Percentiles rank a stretch among this genome's conserved stretches.
phyloP scores from a whole-genome alignment of 2,797 vertebrate genomes.

The Selene dorsalis region DNA sequence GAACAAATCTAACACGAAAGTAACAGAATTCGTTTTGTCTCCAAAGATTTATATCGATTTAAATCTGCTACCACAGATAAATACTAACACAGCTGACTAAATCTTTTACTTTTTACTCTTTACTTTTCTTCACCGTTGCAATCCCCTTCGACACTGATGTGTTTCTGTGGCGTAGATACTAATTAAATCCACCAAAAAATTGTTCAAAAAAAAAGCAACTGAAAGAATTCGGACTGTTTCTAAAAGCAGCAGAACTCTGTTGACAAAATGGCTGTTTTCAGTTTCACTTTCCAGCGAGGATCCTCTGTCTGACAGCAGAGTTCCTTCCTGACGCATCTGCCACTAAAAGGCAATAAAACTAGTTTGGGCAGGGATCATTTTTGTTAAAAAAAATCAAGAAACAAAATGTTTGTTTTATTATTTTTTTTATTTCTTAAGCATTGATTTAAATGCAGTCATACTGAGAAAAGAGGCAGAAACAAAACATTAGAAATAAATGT shows the following conservation, averaged over 20 bases:
- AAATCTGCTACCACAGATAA: not conserved
- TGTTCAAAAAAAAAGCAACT: not conserved
- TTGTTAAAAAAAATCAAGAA: too few relatives aligned
- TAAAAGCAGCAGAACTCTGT: not conserved
- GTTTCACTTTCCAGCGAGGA: not conserved
- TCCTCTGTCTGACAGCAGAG: too few relatives aligned
- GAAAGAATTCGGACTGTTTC: not conserved
- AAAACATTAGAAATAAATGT: not conserved
- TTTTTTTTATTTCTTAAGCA: too few relatives aligned
- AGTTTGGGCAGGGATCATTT: too few relatives aligned
- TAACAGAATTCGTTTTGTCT: not conserved
- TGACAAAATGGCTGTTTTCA: not conserved
- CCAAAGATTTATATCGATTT: constrained; percentile 2
- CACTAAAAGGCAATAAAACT: too few relatives aligned
- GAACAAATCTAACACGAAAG: not conserved
- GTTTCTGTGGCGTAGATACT: not conserved
- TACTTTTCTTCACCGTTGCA: not conserved
- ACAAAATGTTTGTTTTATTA: not conserved
- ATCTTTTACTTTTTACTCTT: not conserved
- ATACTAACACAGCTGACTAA: too few relatives aligned
- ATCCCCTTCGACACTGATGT: not conserved
- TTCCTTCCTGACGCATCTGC: not conserved
- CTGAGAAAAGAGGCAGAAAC: not conserved
- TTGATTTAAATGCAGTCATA: not conserved
- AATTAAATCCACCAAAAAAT: not conserved